Conservation (phyloP, 1,140 invertebrate species). For the Nasonia vitripennis region DNA sequence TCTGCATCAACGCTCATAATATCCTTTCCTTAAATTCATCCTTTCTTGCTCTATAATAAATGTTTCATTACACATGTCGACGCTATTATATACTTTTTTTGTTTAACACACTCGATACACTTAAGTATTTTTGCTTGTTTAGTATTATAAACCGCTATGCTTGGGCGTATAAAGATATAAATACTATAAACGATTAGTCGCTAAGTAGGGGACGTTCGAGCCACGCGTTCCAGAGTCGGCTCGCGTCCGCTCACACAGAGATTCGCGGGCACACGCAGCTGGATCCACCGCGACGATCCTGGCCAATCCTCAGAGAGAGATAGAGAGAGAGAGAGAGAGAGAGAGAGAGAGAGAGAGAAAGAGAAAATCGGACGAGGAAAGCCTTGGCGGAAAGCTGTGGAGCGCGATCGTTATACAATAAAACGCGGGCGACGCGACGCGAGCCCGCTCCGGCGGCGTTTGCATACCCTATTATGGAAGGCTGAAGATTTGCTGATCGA, state of each 20-base stretch:
- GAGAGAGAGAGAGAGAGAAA: background rate
- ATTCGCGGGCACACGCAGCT: background rate
- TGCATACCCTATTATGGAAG: conserved; percentile 18
- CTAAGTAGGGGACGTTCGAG: conserved; percentile 46
- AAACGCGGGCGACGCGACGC: background rate
- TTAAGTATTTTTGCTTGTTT: conserved; percentile 25
- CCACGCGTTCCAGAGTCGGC: conserved; percentile 17
- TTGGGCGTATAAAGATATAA: conserved; percentile 62
- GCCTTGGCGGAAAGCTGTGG: background rate
- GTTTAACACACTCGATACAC: conserved; percentile 57
- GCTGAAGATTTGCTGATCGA: conserved; percentile 51
- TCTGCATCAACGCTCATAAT: background rate
- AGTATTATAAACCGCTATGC: conserved; percentile 53
- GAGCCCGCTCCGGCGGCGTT: conserved; percentile 27
- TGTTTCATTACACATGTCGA: conserved; percentile 38
- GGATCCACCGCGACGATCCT: background rate
- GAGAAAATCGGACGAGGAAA: background rate
- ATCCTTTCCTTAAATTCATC: background rate
- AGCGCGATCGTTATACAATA: background rate
- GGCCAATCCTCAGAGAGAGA: background rate
- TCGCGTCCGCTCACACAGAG: background rate
- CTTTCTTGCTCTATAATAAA: conserved; percentile 14
- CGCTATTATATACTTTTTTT: conserved; percentile 27
- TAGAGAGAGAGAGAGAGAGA: background rate
- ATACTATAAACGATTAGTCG: conserved; percentile 61